A percentile compares a stretch with the other conserved stretches of the same genome.
These are phyloP conservation scores for Nestor notabilis DNA, from an alignment of 2,113 vertebrate species.

Conservation along the genomic window DNA sequence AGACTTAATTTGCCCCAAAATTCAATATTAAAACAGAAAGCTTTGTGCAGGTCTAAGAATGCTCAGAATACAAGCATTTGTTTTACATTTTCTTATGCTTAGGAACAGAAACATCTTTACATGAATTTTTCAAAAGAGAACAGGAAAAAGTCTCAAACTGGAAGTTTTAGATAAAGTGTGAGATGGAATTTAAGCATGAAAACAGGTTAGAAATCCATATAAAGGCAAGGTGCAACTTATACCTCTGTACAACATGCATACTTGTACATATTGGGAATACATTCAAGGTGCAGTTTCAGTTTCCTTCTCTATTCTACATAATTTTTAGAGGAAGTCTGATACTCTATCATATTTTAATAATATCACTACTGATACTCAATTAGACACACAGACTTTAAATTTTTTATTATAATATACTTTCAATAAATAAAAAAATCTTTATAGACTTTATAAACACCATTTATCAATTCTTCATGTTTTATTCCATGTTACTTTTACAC, in stretches of 20 bases:
- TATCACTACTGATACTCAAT: rapidly evolving
- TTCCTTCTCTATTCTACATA: not conserved
- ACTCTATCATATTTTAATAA: not conserved
- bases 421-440: not conserved
- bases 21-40: not conserved
- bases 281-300: not conserved
- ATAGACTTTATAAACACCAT: not conserved
- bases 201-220: not conserved
- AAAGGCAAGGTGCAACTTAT: not conserved
- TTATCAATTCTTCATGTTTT: not conserved
- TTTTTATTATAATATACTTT: not conserved
- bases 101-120: not conserved
- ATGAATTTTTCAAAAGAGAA: not conserved
- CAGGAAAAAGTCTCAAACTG: not conserved
- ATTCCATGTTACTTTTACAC: not conserved
- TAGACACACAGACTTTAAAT: rapidly evolving
- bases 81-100: not conserved
- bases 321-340: not conserved
- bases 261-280: not conserved
- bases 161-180: not conserved
- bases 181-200: not conserved
- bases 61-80: rapidly evolving
- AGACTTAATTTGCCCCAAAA: not conserved
- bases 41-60: not conserved
- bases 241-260: not conserved